Conservation (phyloP, 2,797 vertebrate species). For the Arnoldichthys spilopterus region DNA sequence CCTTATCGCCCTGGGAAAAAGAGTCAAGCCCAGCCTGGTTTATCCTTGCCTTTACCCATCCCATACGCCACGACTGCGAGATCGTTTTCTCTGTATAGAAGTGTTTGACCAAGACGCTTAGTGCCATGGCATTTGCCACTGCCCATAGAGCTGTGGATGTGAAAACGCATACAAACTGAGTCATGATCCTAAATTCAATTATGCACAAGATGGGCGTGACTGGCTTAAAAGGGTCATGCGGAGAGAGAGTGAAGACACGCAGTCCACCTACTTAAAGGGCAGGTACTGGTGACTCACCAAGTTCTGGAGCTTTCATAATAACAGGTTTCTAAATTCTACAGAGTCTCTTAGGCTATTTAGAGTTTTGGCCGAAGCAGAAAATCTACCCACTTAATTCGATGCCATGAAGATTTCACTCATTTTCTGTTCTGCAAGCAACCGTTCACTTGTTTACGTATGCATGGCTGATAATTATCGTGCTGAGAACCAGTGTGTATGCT, state of each 20-base stretch:
- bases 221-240: conserved; percentile 38
- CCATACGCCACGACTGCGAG: background rate
- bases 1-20: conserved; percentile 70
- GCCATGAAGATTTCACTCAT: background rate
- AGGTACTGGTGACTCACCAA: background rate
- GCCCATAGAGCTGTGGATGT: conserved; percentile 54
- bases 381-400: background rate
- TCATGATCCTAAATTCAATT: conserved; percentile 64
- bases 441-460: background rate
- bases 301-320: conserved; percentile 17
- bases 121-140: conserved; percentile 37
- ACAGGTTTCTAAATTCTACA: conserved; percentile 10
- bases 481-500: background rate
- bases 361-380: background rate
- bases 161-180: conserved; percentile 56
- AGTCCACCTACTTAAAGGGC: background rate
- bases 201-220: conserved; percentile 37
- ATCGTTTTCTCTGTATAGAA: conserved; percentile 8
- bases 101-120: conserved; percentile 20
- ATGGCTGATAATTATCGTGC: background rate
- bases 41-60: conserved; percentile 16
- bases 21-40: conserved; percentile 55
- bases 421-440: conserved; percentile 5
- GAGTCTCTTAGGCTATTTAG: background rate
- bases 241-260: background rate